Evolutionary conservation across 2,888 invertebrate species (phyloP).

Genomic region (Orthonychiurus folsomi): DNA sequence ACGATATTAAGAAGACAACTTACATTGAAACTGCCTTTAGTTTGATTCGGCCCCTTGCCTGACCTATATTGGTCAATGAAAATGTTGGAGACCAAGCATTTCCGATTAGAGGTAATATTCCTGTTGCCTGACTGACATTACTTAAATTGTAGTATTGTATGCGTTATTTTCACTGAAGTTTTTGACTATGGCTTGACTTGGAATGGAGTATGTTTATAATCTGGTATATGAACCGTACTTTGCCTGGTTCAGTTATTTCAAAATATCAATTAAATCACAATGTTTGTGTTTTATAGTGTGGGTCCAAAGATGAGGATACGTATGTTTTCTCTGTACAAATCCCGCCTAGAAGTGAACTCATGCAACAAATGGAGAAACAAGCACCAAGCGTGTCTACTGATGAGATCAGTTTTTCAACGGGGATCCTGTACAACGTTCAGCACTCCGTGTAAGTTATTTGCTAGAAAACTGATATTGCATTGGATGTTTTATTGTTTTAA

Average conservation of each 20-base stretch:
- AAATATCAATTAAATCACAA: too few species aligned
- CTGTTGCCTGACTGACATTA: neutral
- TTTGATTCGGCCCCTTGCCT: too few species aligned
- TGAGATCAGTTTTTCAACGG: constrained; percentile 20
- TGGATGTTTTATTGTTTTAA: neutral
- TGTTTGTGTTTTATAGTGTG: constrained; percentile 7
- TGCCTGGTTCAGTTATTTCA: too few species aligned
- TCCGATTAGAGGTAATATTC: constrained; percentile 3
- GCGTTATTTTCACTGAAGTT: neutral
- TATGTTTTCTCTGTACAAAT: constrained; percentile 27
- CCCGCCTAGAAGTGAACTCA: constrained; percentile 24
- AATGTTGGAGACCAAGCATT: constrained; percentile 7
- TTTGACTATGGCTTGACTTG: neutral
- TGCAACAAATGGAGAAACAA: constrained; percentile 21
- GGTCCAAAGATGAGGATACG: constrained; percentile 18
- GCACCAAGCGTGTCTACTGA: constrained; percentile 8
- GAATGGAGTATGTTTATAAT: too few species aligned
- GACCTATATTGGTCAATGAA: too few species aligned
- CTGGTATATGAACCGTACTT: too few species aligned
- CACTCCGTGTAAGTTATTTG: constrained; percentile 24
- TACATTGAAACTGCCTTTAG: too few species aligned
- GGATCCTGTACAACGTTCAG: constrained; percentile 21
- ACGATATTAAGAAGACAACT: too few species aligned
- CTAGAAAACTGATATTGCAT: neutral
- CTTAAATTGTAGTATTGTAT: neutral